phyloP scores from a whole-genome alignment of 2,113 vertebrate genomes.

The Dipodomys spectabilis region DNA sequence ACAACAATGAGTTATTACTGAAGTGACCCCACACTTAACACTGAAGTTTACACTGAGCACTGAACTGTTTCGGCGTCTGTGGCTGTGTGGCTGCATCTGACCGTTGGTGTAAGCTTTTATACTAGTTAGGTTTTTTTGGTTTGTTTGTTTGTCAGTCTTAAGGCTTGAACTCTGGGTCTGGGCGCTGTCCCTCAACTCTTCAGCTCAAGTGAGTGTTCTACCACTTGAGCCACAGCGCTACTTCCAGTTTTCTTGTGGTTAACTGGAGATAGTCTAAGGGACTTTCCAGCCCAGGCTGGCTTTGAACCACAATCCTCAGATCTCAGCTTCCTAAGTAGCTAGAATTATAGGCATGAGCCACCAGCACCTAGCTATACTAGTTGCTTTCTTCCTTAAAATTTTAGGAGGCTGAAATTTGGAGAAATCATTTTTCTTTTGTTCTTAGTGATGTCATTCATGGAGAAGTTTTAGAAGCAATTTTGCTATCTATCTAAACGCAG shows the following conservation, averaged over 20 bases:
- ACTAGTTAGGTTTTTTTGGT: too few species aligned
- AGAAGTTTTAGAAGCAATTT: conserved; percentile 7
- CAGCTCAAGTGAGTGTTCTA: too few species aligned
- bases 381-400: neutral
- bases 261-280: too few species aligned
- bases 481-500: neutral
- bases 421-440: conserved; percentile 11
- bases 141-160: too few species aligned
- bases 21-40: conserved; percentile 3
- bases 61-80: neutral
- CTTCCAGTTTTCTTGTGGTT: too few species aligned
- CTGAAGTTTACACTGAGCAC: neutral
- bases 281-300: too few species aligned
- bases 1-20: neutral
- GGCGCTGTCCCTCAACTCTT: too few species aligned
- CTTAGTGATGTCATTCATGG: neutral
- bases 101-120: neutral
- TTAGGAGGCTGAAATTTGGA: conserved; percentile 2
- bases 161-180: too few species aligned
- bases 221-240: too few species aligned
- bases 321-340: too few species aligned
- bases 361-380: neutral
- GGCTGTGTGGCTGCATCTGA: neutral
- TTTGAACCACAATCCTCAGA: too few species aligned
- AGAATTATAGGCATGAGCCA: too few species aligned